These are phyloP conservation scores for Eriosoma lanigerum DNA, from an alignment of 1,140 invertebrate genomes.

Conservation along the genomic window DNA sequence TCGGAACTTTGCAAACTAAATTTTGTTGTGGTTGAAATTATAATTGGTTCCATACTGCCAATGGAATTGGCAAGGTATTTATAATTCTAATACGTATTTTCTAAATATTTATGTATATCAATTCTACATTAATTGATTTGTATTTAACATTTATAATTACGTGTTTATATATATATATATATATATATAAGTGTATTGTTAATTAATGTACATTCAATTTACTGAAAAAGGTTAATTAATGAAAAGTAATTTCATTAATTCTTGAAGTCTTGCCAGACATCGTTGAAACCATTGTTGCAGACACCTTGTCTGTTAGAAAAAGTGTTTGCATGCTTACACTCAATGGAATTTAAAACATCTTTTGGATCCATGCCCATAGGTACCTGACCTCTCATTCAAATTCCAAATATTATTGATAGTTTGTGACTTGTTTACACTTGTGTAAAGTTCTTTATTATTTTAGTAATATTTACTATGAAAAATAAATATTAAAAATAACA, in stretches of 20 bases:
- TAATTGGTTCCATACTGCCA: slow-evolving; percentile 82
- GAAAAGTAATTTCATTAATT: not conserved
- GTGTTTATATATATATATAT: no score
- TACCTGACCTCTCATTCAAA: not conserved
- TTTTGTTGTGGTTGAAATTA: slow-evolving; percentile 72
- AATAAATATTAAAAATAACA: not conserved
- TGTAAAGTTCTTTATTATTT: not conserved
- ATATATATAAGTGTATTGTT: not conserved
- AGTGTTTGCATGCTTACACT: not conserved
- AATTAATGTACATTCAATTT: not conserved
- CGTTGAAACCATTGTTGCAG: not conserved
- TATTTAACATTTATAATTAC: not conserved
- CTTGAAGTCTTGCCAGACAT: not conserved
- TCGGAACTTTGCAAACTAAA: slow-evolving; percentile 83
- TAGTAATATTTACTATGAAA: not conserved
- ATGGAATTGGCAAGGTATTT: slow-evolving; percentile 78
- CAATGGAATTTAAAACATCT: not conserved
- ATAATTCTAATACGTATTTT: not conserved
- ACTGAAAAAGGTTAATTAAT: not conserved
- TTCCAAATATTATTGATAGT: not conserved
- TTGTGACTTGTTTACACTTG: not conserved
- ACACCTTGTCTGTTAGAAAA: not conserved
- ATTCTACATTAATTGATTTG: not conserved
- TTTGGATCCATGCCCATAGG: not conserved
- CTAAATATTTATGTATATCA: not conserved